These are phyloP conservation scores for Candidula unifasciata DNA, from an alignment of 2,888 invertebrate genomes.

Conservation along the genomic window DNA sequence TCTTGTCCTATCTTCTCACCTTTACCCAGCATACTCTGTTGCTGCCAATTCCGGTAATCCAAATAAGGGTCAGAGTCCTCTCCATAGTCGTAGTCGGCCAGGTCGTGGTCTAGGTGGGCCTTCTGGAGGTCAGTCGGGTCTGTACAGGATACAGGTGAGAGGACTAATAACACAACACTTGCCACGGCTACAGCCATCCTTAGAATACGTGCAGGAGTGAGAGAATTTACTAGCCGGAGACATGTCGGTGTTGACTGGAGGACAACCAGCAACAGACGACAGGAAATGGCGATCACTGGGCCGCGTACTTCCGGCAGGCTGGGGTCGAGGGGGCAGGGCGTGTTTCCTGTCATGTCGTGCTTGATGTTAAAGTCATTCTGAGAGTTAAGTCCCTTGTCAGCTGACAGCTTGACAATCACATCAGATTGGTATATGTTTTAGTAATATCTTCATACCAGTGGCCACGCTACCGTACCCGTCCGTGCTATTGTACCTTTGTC, in stretches of 20 bases:
- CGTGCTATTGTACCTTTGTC: no score
- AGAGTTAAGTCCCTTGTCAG: no score
- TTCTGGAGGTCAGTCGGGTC: background rate
- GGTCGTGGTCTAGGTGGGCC: background rate
- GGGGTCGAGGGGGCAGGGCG: no score
- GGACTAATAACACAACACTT: background rate
- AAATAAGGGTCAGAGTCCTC: background rate
- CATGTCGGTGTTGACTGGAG: background rate
- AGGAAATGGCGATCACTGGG: background rate
- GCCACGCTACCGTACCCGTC: no score
- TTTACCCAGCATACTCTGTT: slow-evolving; percentile 38
- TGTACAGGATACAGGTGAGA: background rate
- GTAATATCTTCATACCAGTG: no score
- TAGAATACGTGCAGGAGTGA: background rate
- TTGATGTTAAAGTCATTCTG: no score
- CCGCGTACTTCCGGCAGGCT: no score
- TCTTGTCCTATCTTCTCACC: slow-evolving; percentile 35
- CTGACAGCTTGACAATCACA: no score
- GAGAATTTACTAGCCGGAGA: background rate
- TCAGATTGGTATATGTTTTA: no score
- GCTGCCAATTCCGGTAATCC: slow-evolving; percentile 9
- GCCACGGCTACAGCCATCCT: background rate
- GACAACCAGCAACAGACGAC: background rate
- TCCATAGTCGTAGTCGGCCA: slow-evolving; percentile 20
- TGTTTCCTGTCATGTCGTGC: no score